Evolutionary conservation across 53 echinoderm and acorn worm species (phyloP), one percentile per base, ranked within the genome.

Genomic region (Hippasteria phrygiana): DNA sequence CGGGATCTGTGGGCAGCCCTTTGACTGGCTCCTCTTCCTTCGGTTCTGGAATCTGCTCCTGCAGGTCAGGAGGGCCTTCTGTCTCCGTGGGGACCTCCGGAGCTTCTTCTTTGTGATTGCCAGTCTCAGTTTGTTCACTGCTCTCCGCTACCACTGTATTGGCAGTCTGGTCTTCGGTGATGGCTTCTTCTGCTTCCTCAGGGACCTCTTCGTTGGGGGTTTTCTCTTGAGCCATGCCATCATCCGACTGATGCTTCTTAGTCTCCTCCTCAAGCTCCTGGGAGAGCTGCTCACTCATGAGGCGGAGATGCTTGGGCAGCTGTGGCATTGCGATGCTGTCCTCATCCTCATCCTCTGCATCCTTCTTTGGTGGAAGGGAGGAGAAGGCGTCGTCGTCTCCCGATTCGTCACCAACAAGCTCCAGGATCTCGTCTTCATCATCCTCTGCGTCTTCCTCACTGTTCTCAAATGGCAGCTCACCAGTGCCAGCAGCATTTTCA

Each of bases 281-380:
- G 2, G 93, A 93, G 46, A 97, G 92, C 62, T 97, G 97, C 74
- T 97, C 94, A 73, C 97, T 97, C 63, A 97, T 91, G 26, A 91
- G 92, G 76, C 93, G 90, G 13, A 97, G 92, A 66, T 97, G 94
- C 62, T 93, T 79, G 2, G 97, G 97, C 67, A 97, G 88, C 88
- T 93, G 93, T 38, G 88, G 93, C 91, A 90, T 90, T 41, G 80
- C 88, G 32, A 65, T 85, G 35, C 77, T 80, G 38, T 55, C 75
- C 29, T 89, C 89, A 8, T 91, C 91, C 9, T 94, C 94, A 22
- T 89, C 88, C 35, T 69, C 69, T 0, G 77, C 65, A 22, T 47
- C 35, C 20, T 80, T 74, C 24, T 82, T 83, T 13, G 66, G 40
- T 2, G 92, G 46, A 17, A 64, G 29, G 46, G 91, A 65, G 14